phyloP scores from a whole-genome alignment of 2,888 invertebrate species.

The Tromatobia lineatoria region DNA sequence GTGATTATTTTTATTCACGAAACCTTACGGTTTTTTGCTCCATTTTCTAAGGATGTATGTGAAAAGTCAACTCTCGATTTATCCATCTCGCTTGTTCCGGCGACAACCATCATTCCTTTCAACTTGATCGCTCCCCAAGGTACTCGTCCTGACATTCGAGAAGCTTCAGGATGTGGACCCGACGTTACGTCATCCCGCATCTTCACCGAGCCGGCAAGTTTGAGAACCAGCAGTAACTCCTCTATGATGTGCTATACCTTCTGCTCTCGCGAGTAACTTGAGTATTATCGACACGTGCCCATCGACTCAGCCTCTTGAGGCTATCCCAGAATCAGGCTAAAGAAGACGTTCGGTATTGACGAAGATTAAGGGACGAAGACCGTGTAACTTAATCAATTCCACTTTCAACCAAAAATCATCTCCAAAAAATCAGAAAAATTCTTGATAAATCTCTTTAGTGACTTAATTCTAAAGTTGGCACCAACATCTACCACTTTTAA shows the following conservation, averaged over 20 bases:
- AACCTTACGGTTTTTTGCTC: not conserved
- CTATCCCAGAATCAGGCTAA: constrained; percentile 51
- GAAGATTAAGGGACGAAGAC: constrained; percentile 38
- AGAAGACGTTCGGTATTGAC: constrained; percentile 61
- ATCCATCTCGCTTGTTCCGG: constrained; percentile 2
- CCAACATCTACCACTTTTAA: not conserved
- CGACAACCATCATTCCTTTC: constrained; percentile 49
- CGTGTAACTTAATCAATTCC: constrained; percentile 48
- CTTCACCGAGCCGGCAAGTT: constrained; percentile 49
- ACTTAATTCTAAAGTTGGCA: not conserved
- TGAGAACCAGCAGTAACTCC: constrained; percentile 33
- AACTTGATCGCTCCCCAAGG: constrained; percentile 40
- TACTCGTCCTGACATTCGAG: constrained; percentile 41
- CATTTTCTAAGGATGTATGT: not conserved
- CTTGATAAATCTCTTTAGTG: not conserved
- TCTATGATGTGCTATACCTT: constrained; percentile 17
- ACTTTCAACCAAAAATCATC: constrained; percentile 58
- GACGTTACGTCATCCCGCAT: constrained; percentile 44
- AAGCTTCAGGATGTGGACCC: constrained; percentile 31
- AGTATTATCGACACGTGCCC: constrained; percentile 67
- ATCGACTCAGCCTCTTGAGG: constrained; percentile 55
- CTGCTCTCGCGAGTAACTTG: constrained; percentile 50
- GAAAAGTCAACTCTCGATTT: constrained; percentile 13
- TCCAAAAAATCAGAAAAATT: not conserved
- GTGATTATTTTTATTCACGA: too few relatives aligned